Conservation (phyloP, 2,888 invertebrate genomes). For the Blera fallax region DNA sequence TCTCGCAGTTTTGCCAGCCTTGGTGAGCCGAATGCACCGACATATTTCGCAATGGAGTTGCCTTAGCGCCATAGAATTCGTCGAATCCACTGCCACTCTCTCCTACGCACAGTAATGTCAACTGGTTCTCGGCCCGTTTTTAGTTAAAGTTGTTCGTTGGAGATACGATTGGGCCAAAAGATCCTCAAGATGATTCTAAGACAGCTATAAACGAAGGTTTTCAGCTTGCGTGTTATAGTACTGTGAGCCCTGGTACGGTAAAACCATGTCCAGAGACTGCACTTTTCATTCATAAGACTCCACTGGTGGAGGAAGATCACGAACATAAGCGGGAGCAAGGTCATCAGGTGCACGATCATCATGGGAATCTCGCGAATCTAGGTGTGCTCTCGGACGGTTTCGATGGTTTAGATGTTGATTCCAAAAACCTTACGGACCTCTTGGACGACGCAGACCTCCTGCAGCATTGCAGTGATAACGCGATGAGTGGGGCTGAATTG, state of each 20-base stretch:
- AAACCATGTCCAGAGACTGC: constrained; percentile 80
- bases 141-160: too few relatives aligned
- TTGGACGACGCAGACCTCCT: constrained; percentile 80
- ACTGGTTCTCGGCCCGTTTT: too few relatives aligned
- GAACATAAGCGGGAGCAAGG: constrained; percentile 30
- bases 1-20: too few relatives aligned
- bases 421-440: constrained; percentile 80
- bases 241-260: constrained; percentile 69
- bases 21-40: too few relatives aligned
- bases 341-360: constrained; percentile 14
- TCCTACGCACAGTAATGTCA: too few relatives aligned
- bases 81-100: too few relatives aligned
- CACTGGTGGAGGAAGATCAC: constrained; percentile 16
- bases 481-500: constrained; percentile 82
- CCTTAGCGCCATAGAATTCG: too few relatives aligned
- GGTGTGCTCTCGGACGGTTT: constrained; percentile 68
- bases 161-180: too few relatives aligned
- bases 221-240: too few relatives aligned
- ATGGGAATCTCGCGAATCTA: constrained; percentile 37
- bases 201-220: too few relatives aligned
- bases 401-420: constrained; percentile 77
- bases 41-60: too few relatives aligned
- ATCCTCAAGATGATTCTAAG: too few relatives aligned
- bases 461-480: constrained; percentile 81
- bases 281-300: constrained; percentile 76